Conservation (phyloP, 2,113 vertebrate species). For the Trochalopteron elliotii region DNA sequence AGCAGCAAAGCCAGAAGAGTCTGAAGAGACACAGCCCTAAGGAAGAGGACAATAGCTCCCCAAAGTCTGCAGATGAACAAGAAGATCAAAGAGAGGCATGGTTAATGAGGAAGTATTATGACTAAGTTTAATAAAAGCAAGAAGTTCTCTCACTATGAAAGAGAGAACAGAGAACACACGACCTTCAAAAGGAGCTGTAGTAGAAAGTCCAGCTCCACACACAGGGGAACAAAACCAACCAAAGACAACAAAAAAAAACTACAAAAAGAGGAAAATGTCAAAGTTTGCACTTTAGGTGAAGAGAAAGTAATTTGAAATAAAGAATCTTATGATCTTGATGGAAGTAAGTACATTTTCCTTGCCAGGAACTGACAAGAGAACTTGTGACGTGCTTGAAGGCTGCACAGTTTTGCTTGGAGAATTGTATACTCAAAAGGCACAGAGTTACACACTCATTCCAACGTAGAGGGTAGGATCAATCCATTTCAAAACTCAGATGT, state of each 20-base stretch:
- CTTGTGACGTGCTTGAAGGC: neutral
- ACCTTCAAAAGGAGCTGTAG: neutral
- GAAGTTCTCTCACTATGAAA: neutral
- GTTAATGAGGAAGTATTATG: neutral
- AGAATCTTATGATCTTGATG: neutral
- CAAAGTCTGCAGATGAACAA: neutral
- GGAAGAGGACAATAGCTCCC: neutral
- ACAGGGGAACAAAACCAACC: neutral
- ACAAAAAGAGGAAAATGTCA: neutral
- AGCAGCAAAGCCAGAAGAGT: neutral
- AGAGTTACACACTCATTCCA: neutral
- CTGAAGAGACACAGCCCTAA: neutral
- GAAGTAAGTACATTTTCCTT: neutral
- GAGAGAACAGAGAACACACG: neutral
- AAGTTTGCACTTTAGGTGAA: neutral
- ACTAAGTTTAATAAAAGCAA: neutral
- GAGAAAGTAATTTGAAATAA: neutral
- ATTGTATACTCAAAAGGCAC: neutral
- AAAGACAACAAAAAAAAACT: neutral
- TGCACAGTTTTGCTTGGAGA: neutral
- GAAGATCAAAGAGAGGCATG: neutral
- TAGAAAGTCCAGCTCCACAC: neutral
- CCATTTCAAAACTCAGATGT: neutral
- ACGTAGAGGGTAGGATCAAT: neutral
- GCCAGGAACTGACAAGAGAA: neutral